These are phyloP conservation scores for Dunckerocampus dactyliophorus DNA, from an alignment of 2,113 vertebrate species.

Conservation along the genomic window DNA sequence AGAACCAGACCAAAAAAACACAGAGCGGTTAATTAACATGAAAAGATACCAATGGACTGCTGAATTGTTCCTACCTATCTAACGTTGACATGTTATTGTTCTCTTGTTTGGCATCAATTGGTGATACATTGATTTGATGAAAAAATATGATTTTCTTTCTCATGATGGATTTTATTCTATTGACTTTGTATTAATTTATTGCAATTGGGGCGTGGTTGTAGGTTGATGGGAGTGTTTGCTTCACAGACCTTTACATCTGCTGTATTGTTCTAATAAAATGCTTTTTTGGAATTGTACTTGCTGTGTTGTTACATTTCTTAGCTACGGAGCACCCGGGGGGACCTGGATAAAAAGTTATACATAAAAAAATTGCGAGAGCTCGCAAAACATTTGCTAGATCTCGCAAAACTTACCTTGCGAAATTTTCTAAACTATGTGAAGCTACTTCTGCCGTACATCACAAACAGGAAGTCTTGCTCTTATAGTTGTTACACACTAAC, in stretches of 20 bases:
- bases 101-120: conserved; percentile 17
- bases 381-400: no score
- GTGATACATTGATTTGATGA: conserved; percentile 18
- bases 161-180: conserved; percentile 33
- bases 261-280: conserved; percentile 74
- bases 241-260: conserved; percentile 75
- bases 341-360: no score
- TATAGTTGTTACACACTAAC: no score
- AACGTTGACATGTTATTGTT: neutral
- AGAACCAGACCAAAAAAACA: conserved; percentile 16
- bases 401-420: no score
- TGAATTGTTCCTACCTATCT: no score
- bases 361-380: no score
- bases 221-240: conserved; percentile 61
- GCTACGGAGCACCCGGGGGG: no score
- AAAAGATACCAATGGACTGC: neutral
- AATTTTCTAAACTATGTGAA: no score
- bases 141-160: conserved; percentile 18
- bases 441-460: no score
- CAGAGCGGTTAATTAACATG: neutral
- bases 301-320: neutral
- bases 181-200: conserved; percentile 61
- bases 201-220: conserved; percentile 46
- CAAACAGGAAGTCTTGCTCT: no score
- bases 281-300: conserved; percentile 45